Evolutionary conservation across 2,888 invertebrate genomes (phyloP).

Genomic region (Copidosoma aretas): DNA sequence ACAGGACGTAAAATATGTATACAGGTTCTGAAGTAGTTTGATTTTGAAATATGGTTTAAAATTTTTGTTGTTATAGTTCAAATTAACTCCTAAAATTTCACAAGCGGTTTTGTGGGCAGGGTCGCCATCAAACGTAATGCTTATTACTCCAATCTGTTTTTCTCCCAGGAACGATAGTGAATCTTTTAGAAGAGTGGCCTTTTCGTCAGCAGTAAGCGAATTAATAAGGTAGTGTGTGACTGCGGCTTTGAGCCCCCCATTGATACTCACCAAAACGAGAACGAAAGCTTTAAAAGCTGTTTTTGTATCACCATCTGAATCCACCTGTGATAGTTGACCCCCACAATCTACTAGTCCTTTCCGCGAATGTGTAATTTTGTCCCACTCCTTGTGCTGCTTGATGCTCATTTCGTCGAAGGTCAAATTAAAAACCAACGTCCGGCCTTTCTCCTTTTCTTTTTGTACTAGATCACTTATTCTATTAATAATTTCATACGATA

Average conservation of each 20-base stretch:
- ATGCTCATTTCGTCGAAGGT: conserved; percentile 39
- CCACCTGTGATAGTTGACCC: background rate
- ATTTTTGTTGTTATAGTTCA: conserved; percentile 6
- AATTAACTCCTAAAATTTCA: conserved; percentile 26
- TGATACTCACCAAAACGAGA: no score
- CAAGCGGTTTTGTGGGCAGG: conserved; percentile 15
- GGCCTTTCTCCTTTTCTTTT: conserved; percentile 27
- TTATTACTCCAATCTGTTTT: conserved; percentile 12
- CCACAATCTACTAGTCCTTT: background rate
- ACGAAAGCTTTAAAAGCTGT: no score
- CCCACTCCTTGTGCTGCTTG: conserved; percentile 26
- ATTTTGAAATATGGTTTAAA: conserved; percentile 23
- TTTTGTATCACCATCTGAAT: no score
- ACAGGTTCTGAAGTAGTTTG: conserved; percentile 11
- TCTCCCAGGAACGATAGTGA: conserved; percentile 9
- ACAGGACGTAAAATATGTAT: conserved; percentile 17
- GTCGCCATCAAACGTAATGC: conserved; percentile 28
- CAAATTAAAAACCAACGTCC: conserved; percentile 36
- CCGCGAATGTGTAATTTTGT: conserved; percentile 28
- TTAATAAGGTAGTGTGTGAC: conserved; percentile 29
- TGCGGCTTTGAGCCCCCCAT: conserved; percentile 17
- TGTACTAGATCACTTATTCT: conserved; percentile 30
- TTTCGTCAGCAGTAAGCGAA: conserved; percentile 25
- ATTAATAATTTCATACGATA: conserved; percentile 29
- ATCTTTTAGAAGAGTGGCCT: conserved; percentile 29